Evolutionary conservation across 2,113 vertebrate species (phyloP), one percentile per base, ranked within the genome.

Genomic region (Melanostigma gelatinosum): DNA sequence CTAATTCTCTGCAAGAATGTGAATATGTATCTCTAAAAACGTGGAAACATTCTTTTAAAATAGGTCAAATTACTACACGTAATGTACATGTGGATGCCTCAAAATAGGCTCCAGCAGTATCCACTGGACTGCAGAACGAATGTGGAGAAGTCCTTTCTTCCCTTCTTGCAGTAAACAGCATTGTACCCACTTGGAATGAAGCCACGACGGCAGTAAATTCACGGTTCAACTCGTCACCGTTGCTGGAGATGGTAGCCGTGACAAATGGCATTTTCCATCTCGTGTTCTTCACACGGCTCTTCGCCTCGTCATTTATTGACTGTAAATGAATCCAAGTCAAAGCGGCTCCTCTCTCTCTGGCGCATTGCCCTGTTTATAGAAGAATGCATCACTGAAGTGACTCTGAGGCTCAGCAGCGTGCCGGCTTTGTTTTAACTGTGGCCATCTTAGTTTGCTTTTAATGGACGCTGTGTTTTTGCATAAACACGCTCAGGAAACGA

Each of bases 351-450:
- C 40, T 63, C 40, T 63, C n/a, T 69, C 38, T 48, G 72, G 83
- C 65, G 32, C n/a, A 32, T 84, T 74, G 85, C 82, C 65, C 58
- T 84, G 75, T 92, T 91, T 87, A 42, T 52, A 72, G 54, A 75
- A 74, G 29, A 85, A 88, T 79, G 16, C 58, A 90, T 92, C 72
- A 87, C 29, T 83, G 62, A 82, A 81, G 69, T 55, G 71, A 83
- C 72, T 60, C 42, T 8, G 70, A 72, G 60, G 83, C 67, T 55
- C 57, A n/a, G 66, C 6, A 2, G 4, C 20, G 50, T 55, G 58
- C 4, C 29, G 1, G 8, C 36, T 64, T 73, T 87, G 75, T 85
- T 87, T 88, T 88, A n/a, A 77, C 42, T 62, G 46, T 18, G 34
- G 34, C 34, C 34, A 34, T 6, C 34, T 34, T 34, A 34, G 76